phyloP scores from a whole-genome alignment of 2,113 vertebrate species.

The Girardinichthys multiradiatus region DNA sequence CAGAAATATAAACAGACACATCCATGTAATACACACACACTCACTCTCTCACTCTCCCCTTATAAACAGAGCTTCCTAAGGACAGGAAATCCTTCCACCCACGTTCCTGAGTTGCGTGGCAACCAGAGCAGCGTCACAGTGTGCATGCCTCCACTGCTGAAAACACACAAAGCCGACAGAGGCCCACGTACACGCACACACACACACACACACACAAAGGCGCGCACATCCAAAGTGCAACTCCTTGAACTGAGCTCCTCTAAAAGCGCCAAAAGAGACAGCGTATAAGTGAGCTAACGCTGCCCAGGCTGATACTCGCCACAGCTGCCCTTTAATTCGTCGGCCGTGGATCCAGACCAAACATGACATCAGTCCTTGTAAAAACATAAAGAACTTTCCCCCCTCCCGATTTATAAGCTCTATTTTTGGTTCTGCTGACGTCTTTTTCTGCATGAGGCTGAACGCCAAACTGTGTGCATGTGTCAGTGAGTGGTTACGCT shows the following conservation, averaged over 20 bases:
- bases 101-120: slow-evolving; percentile 75
- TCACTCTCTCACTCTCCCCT: slow-evolving; percentile 28
- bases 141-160: slow-evolving; percentile 64
- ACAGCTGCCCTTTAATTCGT: slow-evolving; percentile 58
- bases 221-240: slow-evolving; percentile 18
- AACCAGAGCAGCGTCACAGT: slow-evolving; percentile 73
- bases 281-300: slow-evolving; percentile 34
- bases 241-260: slow-evolving; percentile 52
- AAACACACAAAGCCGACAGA: slow-evolving; percentile 45
- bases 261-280: slow-evolving; percentile 29
- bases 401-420: slow-evolving; percentile 57
- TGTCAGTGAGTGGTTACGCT: slow-evolving; percentile 15
- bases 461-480: not conserved
- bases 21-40: not conserved
- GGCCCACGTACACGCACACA: not conserved
- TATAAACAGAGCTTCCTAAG: slow-evolving; percentile 76
- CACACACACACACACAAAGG: not conserved
- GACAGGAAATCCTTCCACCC: slow-evolving; percentile 81
- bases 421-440: slow-evolving; percentile 70
- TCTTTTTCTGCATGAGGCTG: slow-evolving; percentile 20
- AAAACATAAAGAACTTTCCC: slow-evolving; percentile 59
- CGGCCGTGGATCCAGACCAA: slow-evolving; percentile 66
- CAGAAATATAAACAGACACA: slow-evolving; percentile 24
- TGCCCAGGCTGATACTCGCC: slow-evolving; percentile 40
- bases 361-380: slow-evolving; percentile 70